Evolutionary conservation across 1,140 invertebrate genomes (phyloP), one percentile per base, ranked within the genome.

Genomic region (Macrotrachela quadricornifera): DNA sequence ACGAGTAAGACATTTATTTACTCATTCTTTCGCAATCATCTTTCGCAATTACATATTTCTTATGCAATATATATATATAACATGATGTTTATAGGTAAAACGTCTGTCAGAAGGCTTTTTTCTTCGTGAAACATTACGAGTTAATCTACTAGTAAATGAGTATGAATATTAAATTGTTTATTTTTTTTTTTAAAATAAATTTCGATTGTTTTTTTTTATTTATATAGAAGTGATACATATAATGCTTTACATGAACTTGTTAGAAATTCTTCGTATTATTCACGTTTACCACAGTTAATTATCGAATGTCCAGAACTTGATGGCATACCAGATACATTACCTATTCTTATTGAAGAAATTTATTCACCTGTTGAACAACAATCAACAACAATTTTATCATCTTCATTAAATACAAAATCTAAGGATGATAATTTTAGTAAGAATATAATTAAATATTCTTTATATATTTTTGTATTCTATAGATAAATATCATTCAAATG

Each of bases 31-130:
- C 21, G 21, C 21, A 30, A 30, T 30, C 2, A 30, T 8, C 21
- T 30, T 30, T 2, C 21, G 21, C 21, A 30, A 30, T 2, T 4
- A 30, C 21, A 30, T 4, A 4, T 8, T 4, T 30, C 2, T 30
- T 2, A 30, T 30, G 21, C 8, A 30, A 4, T 30, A 30, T 8
- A 38, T 10, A 49, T 38, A 40, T 40, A 49, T 37, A 16, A 13
- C 13, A 49, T 16, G 1, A 38, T 1, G 4, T 30, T 30, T 57
- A 12, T 64, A 82, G 80, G 73, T 84, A 12, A 81, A 82, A 58
- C 74, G 85, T 47, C 88, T 91, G 70, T 78, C 85, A 1, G 87
- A 92, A 69, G 84, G 80, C 48, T 94, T 92, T 71, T 92, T 92
- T 70, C 79, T 86, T 6, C 71, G 83, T 63, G 84, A 90, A 64